A percentile compares a stretch with the other conserved stretches of the same genome.
These are phyloP conservation scores for Cladopsammia gracilis DNA, from an alignment of 64 coral and sea anemone genomes.

Conservation along the genomic window DNA sequence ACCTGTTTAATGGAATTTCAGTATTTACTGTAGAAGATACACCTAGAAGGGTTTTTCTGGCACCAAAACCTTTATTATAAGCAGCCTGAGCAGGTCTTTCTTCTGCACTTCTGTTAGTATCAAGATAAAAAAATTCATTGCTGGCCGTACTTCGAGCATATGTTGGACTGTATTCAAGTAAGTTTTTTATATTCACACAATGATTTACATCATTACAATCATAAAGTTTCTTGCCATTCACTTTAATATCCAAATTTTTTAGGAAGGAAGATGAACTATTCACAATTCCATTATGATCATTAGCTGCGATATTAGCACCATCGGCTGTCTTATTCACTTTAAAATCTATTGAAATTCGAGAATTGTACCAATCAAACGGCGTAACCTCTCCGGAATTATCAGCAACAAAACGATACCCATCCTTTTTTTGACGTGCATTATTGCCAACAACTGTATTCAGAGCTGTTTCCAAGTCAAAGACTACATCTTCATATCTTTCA, in stretches of 20 bases:
- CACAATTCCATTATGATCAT: constrained; percentile 5
- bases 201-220: not conserved
- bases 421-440: not conserved
- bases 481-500: constrained; percentile 54
- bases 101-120: too few species aligned
- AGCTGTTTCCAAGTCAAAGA: constrained; percentile 20
- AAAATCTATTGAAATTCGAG: not conserved
- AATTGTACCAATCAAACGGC: constrained; percentile 17
- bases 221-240: not conserved
- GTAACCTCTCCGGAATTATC: not conserved
- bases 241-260: not conserved
- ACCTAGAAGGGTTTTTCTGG: too few species aligned
- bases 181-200: not conserved
- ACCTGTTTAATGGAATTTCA: too few species aligned
- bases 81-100: too few species aligned
- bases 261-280: too few species aligned
- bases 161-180: too few species aligned
- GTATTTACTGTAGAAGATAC: too few species aligned
- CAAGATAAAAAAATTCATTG: too few species aligned
- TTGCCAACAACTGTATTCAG: not conserved
- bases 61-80: too few species aligned
- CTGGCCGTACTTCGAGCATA: too few species aligned
- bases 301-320: not conserved
- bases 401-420: too few species aligned
- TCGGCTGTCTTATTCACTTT: not conserved